phyloP scores from a whole-genome alignment of 1,140 invertebrate species.

The Adoxophyes honmai region DNA sequence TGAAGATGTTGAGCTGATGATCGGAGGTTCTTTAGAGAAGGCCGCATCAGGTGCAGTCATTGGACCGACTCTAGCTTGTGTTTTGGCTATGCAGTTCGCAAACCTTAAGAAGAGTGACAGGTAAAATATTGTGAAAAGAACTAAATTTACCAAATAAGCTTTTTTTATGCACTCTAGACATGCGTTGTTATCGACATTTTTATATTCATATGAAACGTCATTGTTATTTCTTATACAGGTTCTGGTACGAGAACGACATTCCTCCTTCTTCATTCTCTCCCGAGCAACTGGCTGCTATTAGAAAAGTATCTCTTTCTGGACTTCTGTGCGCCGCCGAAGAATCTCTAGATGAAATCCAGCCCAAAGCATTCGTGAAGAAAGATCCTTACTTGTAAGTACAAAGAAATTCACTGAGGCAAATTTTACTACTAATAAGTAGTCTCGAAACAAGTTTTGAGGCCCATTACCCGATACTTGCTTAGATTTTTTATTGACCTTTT shows the following conservation, averaged over 20 bases:
- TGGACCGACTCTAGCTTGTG: slow-evolving; percentile 91
- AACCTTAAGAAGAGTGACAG: slow-evolving; percentile 87
- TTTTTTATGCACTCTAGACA: too few relatives aligned
- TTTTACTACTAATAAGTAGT: too few relatives aligned
- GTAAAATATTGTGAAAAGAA: slow-evolving; percentile 27
- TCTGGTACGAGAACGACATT: slow-evolving; percentile 97
- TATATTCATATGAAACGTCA: too few relatives aligned
- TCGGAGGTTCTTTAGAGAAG: slow-evolving; percentile 90
- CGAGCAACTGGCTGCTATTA: slow-evolving; percentile 91
- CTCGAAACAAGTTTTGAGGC: too few relatives aligned
- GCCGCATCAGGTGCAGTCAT: slow-evolving; percentile 88
- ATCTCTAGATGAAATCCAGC: slow-evolving; percentile 82
- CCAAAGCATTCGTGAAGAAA: slow-evolving; percentile 91
- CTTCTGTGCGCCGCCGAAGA: slow-evolving; percentile 91
- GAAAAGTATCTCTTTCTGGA: slow-evolving; percentile 88
- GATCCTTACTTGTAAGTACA: slow-evolving; percentile 88
- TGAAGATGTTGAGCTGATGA: slow-evolving; percentile 92
- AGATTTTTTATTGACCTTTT: too few relatives aligned
- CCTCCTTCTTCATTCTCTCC: slow-evolving; percentile 90
- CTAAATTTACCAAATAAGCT: too few relatives aligned
- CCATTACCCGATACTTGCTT: too few relatives aligned
- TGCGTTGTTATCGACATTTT: too few relatives aligned
- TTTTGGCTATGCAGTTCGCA: slow-evolving; percentile 88
- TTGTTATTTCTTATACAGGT: slow-evolving; percentile 74
- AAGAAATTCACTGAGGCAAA: not conserved